phyloP scores from a whole-genome alignment of 2,113 vertebrate genomes.

The Dicentrarchus labrax region DNA sequence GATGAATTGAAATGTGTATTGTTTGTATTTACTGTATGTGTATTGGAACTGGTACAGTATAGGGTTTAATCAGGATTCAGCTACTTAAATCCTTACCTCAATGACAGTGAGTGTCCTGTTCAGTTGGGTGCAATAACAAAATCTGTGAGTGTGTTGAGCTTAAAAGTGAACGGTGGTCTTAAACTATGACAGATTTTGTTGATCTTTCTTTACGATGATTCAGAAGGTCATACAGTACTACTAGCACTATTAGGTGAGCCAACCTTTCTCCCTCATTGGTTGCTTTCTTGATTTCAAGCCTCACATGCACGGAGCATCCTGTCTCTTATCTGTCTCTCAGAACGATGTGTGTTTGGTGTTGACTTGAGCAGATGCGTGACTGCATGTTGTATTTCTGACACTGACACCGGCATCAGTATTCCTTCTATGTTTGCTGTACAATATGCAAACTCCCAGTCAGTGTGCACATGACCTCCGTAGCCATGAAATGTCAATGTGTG shows the following conservation, averaged over 20 bases:
- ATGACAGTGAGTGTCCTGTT: not conserved
- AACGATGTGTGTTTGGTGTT: not conserved
- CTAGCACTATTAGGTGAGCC: not conserved
- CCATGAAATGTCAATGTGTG: not conserved
- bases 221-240: not conserved
- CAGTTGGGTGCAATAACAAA: not conserved
- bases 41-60: not conserved
- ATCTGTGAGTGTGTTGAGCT: not conserved
- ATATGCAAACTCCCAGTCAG: not conserved
- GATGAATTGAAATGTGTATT: not conserved
- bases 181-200: not conserved
- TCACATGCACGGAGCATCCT: not conserved
- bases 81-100: not conserved
- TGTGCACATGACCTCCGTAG: constrained; percentile 19
- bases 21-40: not conserved
- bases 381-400: not conserved
- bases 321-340: not conserved
- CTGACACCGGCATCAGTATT: too few relatives aligned
- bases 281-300: not conserved
- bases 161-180: not conserved
- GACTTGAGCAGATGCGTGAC: not conserved
- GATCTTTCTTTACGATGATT: not conserved
- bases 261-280: not conserved
- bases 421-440: not conserved
- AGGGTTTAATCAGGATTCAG: not conserved